These are phyloP conservation scores for Agapornis roseicollis DNA, from an alignment of 2,113 vertebrate species.

Conservation along the genomic window DNA sequence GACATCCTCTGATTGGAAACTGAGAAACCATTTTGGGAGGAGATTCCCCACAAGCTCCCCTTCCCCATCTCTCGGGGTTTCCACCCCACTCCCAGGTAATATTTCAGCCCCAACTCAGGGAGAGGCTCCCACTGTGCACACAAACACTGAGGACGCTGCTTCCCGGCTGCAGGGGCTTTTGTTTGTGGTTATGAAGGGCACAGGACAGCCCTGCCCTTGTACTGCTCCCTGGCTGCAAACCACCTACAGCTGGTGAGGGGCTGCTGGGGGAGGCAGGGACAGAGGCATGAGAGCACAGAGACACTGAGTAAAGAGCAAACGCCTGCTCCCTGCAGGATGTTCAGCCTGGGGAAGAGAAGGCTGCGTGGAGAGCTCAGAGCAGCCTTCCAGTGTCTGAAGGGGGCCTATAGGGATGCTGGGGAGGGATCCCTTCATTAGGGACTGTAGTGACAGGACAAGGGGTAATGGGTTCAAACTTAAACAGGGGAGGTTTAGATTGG, in stretches of 20 bases:
- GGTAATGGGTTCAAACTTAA: too few relatives aligned
- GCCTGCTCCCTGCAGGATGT: background rate
- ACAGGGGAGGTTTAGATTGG: too few relatives aligned
- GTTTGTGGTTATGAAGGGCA: background rate
- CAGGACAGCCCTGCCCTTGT: background rate
- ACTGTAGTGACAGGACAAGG: too few relatives aligned
- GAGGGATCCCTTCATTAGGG: too few relatives aligned
- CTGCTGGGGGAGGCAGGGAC: background rate
- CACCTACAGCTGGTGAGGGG: fast-evolving
- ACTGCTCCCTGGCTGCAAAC: background rate
- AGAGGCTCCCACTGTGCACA: background rate
- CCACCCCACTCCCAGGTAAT: background rate
- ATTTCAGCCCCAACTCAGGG: background rate
- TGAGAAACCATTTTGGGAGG: background rate
- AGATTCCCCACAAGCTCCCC: background rate
- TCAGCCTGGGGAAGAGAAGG: too few relatives aligned
- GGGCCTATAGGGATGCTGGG: too few relatives aligned
- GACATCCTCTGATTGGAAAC: background rate
- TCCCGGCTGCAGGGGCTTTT: background rate
- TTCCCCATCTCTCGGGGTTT: background rate
- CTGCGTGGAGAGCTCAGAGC: too few relatives aligned
- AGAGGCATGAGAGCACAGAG: too few relatives aligned
- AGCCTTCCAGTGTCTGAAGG: too few relatives aligned
- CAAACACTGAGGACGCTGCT: background rate
- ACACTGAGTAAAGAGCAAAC: background rate